These are phyloP conservation scores for Metridium senile DNA, from an alignment of 92 coral and sea anemone genomes.

Conservation along the genomic window DNA sequence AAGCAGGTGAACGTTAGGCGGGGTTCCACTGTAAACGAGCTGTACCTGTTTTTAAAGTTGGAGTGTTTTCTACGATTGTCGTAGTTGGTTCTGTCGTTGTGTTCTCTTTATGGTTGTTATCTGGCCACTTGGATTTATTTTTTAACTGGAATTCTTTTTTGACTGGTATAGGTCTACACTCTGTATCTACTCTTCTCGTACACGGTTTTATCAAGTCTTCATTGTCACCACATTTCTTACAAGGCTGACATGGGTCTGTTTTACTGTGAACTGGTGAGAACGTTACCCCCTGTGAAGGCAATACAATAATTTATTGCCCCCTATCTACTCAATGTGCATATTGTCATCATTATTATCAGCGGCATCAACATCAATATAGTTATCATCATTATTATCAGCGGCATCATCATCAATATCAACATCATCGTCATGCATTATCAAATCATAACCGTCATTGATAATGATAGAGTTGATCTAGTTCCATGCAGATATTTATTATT, in stretches of 20 bases:
- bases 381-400: background rate
- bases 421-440: no score
- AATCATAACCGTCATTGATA: no score
- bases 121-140: conserved; percentile 31
- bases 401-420: no score
- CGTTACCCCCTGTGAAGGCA: conserved; percentile 41
- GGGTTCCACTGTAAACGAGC: no score
- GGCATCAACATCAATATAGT: conserved; percentile 2
- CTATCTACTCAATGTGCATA: background rate
- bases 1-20: no score
- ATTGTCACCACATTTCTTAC: conserved; percentile 36
- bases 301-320: background rate
- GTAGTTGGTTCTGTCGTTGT: conserved; percentile 12
- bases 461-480: no score
- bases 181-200: conserved; percentile 34
- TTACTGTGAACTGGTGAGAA: conserved; percentile 38
- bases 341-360: background rate
- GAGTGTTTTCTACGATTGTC: background rate
- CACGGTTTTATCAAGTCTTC: conserved; percentile 22
- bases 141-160: conserved; percentile 5
- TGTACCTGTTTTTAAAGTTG: background rate
- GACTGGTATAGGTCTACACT: conserved; percentile 23
- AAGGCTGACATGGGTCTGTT: conserved; percentile 29
- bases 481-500: background rate
- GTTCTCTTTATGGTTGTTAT: background rate